phyloP scores from a whole-genome alignment of 2,888 invertebrate genomes.

The Caenorhabditis drosophilae region DNA sequence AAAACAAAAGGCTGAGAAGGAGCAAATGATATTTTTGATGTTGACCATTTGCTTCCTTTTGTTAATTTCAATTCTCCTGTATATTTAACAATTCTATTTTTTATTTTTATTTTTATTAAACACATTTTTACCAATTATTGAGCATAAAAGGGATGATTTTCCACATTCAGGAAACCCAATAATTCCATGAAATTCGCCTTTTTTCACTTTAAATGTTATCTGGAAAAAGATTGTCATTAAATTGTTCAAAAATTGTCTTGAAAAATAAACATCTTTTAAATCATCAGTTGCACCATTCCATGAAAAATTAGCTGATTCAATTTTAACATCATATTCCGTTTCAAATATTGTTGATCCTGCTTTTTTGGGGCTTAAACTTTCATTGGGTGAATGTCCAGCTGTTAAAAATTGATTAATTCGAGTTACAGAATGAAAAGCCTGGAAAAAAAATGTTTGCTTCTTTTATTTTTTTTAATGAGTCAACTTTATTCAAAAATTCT shows the following conservation, averaged over 20 bases:
- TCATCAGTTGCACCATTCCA: slow-evolving; percentile 34
- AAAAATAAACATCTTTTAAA: slow-evolving; percentile 19
- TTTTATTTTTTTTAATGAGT: too few relatives aligned
- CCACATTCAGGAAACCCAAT: slow-evolving; percentile 41
- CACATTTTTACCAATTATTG: slow-evolving; percentile 41
- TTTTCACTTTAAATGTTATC: slow-evolving; percentile 29
- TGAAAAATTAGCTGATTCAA: slow-evolving; percentile 33
- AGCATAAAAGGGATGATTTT: slow-evolving; percentile 36
- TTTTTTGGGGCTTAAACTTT: slow-evolving; percentile 6
- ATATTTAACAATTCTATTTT: too few relatives aligned
- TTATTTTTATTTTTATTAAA: too few relatives aligned
- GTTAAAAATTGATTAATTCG: slow-evolving; percentile 25
- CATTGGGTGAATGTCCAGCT: slow-evolving; percentile 20
- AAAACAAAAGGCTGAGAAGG: slow-evolving; percentile 38
- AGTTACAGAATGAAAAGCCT: slow-evolving; percentile 29
- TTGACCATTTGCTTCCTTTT: slow-evolving; percentile 26
- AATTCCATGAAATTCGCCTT: slow-evolving; percentile 38
- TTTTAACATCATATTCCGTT: slow-evolving; percentile 17
- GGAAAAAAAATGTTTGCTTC: too few relatives aligned
- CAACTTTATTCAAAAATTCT: slow-evolving; percentile 33
- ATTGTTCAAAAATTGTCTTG: neutral
- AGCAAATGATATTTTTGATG: slow-evolving; percentile 32
- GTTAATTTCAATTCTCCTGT: slow-evolving; percentile 33
- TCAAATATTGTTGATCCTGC: slow-evolving; percentile 3
- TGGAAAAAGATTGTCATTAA: slow-evolving; percentile 1